phyloP scores from a whole-genome alignment of 1,140 invertebrate species.

The Ruditapes philippinarum region DNA sequence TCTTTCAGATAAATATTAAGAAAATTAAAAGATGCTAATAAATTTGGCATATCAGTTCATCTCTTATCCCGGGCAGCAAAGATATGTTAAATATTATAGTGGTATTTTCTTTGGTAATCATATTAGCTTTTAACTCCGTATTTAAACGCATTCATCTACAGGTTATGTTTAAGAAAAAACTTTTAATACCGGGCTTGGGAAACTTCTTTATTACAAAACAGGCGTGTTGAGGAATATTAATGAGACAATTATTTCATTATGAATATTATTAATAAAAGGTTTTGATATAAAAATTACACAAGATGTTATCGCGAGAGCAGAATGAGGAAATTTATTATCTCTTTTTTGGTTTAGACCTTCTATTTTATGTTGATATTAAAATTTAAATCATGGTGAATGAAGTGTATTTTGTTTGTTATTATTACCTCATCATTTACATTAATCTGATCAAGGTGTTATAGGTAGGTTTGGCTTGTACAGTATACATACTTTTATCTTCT shows the following conservation, averaged over 20 bases:
- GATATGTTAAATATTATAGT: constrained; percentile 24
- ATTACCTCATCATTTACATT: neutral
- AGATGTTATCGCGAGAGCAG: neutral
- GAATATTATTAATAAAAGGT: constrained; percentile 14
- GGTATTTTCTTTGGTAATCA: constrained; percentile 33
- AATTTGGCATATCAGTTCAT: constrained; percentile 43
- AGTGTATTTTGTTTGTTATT: neutral
- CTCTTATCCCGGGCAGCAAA: constrained; percentile 14
- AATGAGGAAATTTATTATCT: neutral
- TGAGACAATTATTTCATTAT: constrained; percentile 33
- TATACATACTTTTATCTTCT: too few relatives aligned
- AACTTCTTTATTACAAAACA: constrained; percentile 1
- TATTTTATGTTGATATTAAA: neutral
- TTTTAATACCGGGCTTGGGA: neutral
- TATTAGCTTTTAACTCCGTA: neutral
- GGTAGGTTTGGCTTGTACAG: too few relatives aligned
- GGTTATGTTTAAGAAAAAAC: neutral
- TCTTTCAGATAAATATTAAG: constrained; percentile 55
- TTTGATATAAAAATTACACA: constrained; percentile 13
- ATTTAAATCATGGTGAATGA: neutral
- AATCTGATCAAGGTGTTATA: neutral
- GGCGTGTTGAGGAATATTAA: constrained; percentile 43
- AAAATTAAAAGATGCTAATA: constrained; percentile 62
- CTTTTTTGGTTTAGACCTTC: neutral
- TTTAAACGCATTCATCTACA: neutral